These are phyloP conservation scores for Trematocara unimaculatum DNA, from an alignment of 2,113 vertebrate species.

Conservation along the genomic window DNA sequence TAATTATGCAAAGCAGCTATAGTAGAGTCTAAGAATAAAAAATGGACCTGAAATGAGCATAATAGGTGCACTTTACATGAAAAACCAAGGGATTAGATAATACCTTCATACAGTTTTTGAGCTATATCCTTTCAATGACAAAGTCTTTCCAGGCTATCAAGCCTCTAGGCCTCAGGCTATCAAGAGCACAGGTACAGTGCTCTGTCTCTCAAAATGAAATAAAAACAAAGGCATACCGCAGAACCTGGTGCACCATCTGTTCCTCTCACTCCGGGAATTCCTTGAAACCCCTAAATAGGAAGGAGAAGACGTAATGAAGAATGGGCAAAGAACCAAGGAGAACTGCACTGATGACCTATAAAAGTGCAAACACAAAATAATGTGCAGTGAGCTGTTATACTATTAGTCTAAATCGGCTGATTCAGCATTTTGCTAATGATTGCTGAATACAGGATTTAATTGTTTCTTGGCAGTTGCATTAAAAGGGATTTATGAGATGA, in stretches of 20 bases:
- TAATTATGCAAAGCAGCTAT: neutral
- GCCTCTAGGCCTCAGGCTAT: too few relatives aligned
- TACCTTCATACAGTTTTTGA: neutral
- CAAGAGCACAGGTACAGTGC: neutral
- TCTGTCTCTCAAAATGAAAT: neutral
- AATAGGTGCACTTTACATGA: neutral
- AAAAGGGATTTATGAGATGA: neutral
- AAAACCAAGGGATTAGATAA: neutral
- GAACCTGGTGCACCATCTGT: slow-evolving; percentile 70
- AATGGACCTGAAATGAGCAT: neutral
- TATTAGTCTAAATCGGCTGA: neutral
- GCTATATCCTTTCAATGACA: neutral
- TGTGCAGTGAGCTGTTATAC: neutral
- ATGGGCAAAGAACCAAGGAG: neutral
- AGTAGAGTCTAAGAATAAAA: neutral
- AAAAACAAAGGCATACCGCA: slow-evolving; percentile 57
- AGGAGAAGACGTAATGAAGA: neutral
- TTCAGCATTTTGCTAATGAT: neutral
- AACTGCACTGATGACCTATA: neutral
- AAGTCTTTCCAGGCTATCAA: neutral
- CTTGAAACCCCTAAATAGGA: slow-evolving; percentile 72
- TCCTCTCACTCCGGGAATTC: slow-evolving; percentile 71
- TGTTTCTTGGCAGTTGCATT: neutral
- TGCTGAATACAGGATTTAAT: slow-evolving; percentile 25
- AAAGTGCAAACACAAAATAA: neutral